Evolutionary conservation across 2,797 vertebrate genomes (phyloP).

Genomic region (Paedocypris micromegethes): DNA sequence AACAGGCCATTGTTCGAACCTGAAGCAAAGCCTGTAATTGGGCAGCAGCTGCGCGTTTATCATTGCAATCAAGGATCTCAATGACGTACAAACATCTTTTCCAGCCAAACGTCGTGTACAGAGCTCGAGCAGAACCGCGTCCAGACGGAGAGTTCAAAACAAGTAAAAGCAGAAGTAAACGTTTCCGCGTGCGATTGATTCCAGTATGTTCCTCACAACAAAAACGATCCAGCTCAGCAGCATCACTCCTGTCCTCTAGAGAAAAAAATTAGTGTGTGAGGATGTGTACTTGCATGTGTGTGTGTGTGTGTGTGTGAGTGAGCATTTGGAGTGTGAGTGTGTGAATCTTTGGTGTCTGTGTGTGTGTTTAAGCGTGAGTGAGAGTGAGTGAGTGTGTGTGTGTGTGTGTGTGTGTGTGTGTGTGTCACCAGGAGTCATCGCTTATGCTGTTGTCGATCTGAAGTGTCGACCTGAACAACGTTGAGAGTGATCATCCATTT

Average conservation of each 20-base stretch:
- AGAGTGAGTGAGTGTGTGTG: no score
- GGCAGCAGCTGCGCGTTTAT: slow-evolving; percentile 11
- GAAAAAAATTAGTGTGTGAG: no score
- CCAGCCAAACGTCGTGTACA: slow-evolving; percentile 12
- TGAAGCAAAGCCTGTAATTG: slow-evolving; percentile 24
- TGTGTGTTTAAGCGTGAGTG: no score
- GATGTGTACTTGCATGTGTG: no score
- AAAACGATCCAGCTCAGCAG: slow-evolving; percentile 26
- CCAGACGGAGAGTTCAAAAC: slow-evolving; percentile 4
- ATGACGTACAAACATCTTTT: slow-evolving; percentile 27
- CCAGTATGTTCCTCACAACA: slow-evolving; percentile 33
- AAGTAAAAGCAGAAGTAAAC: slow-evolving; percentile 3
- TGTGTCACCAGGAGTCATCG: no score
- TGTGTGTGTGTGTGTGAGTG: no score
- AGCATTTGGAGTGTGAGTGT: no score
- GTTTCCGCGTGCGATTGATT: slow-evolving; percentile 16
- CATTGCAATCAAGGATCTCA: slow-evolving; percentile 19
- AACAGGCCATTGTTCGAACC: slow-evolving; percentile 9
- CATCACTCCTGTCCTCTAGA: slow-evolving; percentile 26
- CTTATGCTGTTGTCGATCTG: no score
- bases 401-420: no score
- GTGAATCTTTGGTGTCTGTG: no score
- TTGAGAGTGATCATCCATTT: no score
- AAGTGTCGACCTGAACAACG: no score
- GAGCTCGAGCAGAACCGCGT: slow-evolving; percentile 7